Base-by-base conservation (phyloP, 2,113 vertebrate species). In the Campylorhamphus procurvoides region DNA sequence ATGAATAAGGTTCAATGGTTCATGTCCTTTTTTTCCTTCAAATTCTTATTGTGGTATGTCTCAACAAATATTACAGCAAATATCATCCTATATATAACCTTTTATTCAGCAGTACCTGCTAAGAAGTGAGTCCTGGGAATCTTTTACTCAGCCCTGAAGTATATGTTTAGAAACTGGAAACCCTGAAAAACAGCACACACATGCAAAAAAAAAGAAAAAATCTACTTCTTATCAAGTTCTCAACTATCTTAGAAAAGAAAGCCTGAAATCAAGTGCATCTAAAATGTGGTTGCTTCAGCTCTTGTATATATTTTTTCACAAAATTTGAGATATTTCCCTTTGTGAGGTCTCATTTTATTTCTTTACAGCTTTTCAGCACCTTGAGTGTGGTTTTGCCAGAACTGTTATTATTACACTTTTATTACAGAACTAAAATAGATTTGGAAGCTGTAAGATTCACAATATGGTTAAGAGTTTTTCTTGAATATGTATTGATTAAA, bases 61-160 rank as follows among this genome's bases (percentile, higher is more conserved):
- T 91, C 66, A 84, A 87, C 29, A 93, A 89, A 89, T 68, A 74
- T 44, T 82, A 68, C 27, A 68, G 62, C 9, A 93, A 87, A 87
- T 84, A 91, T 31, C 84, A 91, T 60, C 40, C 24, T 56, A 11
- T 14, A 56, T 49, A 56, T 56, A 93, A 64, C 35, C 22, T 82
- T 84, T 63, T 60, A 68, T 87, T 91, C 67, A 89, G n/a, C 29
- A 78, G 56, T 29, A 89, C 37, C 60, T 93, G 44, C 60, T 91
- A 82, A 95, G 56, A 39, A 68, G 20, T 5, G 39, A 80, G 84
- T 40, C 62, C 29, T 94, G 74, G 66, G 56, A 91, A 94, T 93
- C 53, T 76, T 82, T 75, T 89, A 62, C 58, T 46, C 35, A 78
- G 39, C 11, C 35, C 15, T 44, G 29, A 91, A 84, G 84, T 44